Evolutionary conservation across 2,888 invertebrate genomes (phyloP), one percentile per base, ranked within the genome.

Genomic region (Drosophila fulvimacula): DNA sequence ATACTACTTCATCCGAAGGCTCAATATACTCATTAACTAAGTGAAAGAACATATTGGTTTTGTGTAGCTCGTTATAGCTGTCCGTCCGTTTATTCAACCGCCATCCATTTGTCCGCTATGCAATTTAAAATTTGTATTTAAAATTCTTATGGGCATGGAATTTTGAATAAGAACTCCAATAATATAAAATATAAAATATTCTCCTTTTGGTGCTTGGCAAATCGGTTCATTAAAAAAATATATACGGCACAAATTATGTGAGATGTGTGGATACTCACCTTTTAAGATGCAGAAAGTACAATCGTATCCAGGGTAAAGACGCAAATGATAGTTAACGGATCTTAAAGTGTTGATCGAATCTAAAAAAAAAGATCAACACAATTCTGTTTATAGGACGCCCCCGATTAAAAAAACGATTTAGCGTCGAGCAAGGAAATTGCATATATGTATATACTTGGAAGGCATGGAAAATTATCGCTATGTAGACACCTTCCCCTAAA

Each of bases 261-360:
- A n/a, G n/a, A n/a, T n/a, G n/a, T n/a, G n/a, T n/a, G n/a, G n/a
- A n/a, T n/a, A n/a, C n/a, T n/a, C n/a, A n/a, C n/a, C n/a, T n/a
- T n/a, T n/a, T n/a, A n/a, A n/a, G n/a, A n/a, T n/a, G n/a, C n/a
- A n/a, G 17, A 39, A 7, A 17, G 39, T 39, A 10, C 39, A 48
- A 60, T 48, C 48, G 38, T 30, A 55, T 38, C 57, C 46, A 59
- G 59, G 17, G 42, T 34, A 59, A 55, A 62, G 17, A 57, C 69
- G 42, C 62, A 56, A 49, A 59, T 51, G 64, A 65, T 70, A 62
- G 39, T 56, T 77, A 86, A 71, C 69, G 63, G 77, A 58, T 27
- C 53, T 56, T 58, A 72, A 81, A 78, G 78, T 74, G 75, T 68
- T 58, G 59, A 61, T 64, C 64, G 78, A 81, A 38, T 41, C 39